Evolutionary conservation across 1,140 invertebrate genomes (phyloP), one percentile per base, ranked within the genome.

Genomic region (Delia radicum): DNA sequence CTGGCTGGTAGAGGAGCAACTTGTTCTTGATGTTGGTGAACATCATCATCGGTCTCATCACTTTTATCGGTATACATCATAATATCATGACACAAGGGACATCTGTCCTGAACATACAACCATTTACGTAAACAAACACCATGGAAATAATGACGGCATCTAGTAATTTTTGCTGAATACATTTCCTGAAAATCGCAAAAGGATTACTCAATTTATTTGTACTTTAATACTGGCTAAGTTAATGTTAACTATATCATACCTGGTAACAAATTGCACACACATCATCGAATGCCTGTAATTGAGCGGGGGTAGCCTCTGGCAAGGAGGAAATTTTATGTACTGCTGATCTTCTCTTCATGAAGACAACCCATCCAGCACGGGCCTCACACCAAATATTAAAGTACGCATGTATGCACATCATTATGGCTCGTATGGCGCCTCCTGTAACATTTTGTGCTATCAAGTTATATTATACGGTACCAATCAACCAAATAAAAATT

Each of bases 381-480:
- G 96, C 94, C 82, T 97, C 94, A 85, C 94, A 95, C 95, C 96
- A 98, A 48, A 99, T 96, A 86, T 98, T 99, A 84, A 98, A 98
- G 82, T 99, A 98, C 6, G 95, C 96, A 86, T 99, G 97, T 72
- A 98, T 94, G 80, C 95, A 94, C 91, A 99, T 95, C 93, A 98
- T 97, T 0, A 95, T 89, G 0, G 96, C 95, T 33, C 96, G 87
- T 79, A 96, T 94, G 62, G 94, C 90, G 76, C 95, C 95, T 74
- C 96, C 92, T 86, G 79, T 82, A 82, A 79, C 80, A 86, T 86
- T 86, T 84, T 82, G 80, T 76, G 81, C 85, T 86, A 86, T 84
- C 84, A 86, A 84, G 84, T 86, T 86, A 83, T 85, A 85, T 75
- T 83, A 83, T 85, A 83, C 82, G 83, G 75, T 85, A 84, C 79